Conservation (phyloP, 2,888 invertebrate genomes). For the Ophion ellenae region DNA sequence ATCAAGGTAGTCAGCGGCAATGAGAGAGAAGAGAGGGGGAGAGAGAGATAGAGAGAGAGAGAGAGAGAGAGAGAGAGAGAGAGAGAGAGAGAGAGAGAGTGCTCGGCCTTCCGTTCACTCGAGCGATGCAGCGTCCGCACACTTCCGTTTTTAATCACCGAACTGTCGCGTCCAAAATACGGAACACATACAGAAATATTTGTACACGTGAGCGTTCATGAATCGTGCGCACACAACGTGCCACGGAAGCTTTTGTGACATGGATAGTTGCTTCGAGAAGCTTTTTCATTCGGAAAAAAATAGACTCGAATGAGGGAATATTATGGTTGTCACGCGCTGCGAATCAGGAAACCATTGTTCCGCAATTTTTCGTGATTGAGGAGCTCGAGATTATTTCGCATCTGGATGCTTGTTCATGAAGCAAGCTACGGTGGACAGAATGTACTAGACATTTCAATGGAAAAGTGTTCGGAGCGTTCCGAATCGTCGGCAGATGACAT, state of each 20-base stretch:
- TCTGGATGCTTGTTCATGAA: slow-evolving; percentile 11
- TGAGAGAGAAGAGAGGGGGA: slow-evolving; percentile 32
- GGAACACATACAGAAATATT: slow-evolving; percentile 52
- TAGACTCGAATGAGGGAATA: neutral
- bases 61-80: slow-evolving; percentile 11
- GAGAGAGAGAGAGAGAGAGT: slow-evolving; percentile 44
- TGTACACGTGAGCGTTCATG: neutral
- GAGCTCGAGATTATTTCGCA: neutral
- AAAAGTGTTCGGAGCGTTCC: no score
- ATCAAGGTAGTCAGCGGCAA: slow-evolving; percentile 68
- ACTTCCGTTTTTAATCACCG: slow-evolving; percentile 80
- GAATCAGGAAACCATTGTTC: neutral
- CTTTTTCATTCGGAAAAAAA: slow-evolving; percentile 17
- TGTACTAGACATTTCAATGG: no score
- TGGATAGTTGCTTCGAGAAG: slow-evolving; percentile 32
- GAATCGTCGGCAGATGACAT: no score
- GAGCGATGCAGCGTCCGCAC: slow-evolving; percentile 71
- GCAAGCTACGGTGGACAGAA: no score
- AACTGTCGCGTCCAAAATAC: slow-evolving; percentile 61
- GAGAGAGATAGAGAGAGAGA: slow-evolving; percentile 38
- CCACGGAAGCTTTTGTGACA: slow-evolving; percentile 44
- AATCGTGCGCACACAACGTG: slow-evolving; percentile 9
- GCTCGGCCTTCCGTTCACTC: slow-evolving; percentile 68
- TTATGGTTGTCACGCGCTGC: neutral
- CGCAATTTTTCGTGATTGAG: neutral